Conservation (phyloP, 2,113 vertebrate species). For the Seriola rivoliana region DNA sequence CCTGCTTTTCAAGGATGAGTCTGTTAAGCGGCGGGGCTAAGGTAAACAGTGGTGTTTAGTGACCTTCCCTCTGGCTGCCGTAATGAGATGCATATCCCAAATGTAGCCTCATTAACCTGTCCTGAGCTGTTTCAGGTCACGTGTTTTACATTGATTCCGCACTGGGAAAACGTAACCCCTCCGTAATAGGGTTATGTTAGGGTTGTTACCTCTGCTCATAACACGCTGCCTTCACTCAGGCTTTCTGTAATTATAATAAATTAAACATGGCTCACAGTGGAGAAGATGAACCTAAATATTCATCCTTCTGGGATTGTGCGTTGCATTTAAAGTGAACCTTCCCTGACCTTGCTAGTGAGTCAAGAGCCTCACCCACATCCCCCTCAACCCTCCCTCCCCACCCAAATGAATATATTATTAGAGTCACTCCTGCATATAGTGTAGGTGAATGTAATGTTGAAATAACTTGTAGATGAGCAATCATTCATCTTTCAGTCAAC, state of each 20-base stretch:
- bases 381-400: neutral
- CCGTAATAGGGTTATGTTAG: constrained; percentile 92
- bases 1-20: constrained; percentile 29
- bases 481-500: constrained; percentile 65
- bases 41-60: constrained; percentile 59
- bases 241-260: constrained; percentile 91
- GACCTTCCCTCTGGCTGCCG: constrained; percentile 83
- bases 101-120: constrained; percentile 90
- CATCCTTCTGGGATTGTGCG: constrained; percentile 76
- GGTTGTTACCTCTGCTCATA: constrained; percentile 91
- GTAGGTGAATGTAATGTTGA: constrained; percentile 58
- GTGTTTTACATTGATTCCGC: constrained; percentile 92
- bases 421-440: constrained; percentile 33
- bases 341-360: constrained; percentile 65
- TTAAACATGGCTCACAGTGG: constrained; percentile 86
- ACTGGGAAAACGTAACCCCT: constrained; percentile 91
- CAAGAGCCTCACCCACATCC: constrained; percentile 35
- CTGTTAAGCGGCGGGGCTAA: constrained; percentile 24
- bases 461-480: constrained; percentile 56
- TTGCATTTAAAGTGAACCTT: constrained; percentile 71
- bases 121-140: constrained; percentile 90
- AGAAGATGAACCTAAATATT: constrained; percentile 83
- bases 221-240: constrained; percentile 89
- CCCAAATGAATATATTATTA: constrained; percentile 60
- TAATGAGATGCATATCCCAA: constrained; percentile 88